Base-by-base conservation (phyloP, 1,140 invertebrate genomes). In the Apis mellifera region DNA sequence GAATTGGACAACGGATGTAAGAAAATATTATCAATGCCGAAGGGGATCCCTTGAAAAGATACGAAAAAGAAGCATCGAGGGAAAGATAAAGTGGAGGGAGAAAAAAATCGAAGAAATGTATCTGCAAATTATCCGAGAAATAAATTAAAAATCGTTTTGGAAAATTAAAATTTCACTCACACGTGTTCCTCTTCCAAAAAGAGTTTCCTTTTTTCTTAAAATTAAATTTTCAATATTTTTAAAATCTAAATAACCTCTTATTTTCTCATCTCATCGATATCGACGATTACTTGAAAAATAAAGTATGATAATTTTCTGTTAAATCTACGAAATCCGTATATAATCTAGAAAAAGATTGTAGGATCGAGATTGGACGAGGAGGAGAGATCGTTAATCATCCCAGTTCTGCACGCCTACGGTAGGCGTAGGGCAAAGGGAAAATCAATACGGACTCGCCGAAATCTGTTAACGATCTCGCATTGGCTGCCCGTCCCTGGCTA, bases 401-500 rank as follows among this genome's bases (percentile, higher is more conserved):
- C 15, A 48, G 2, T 15, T 1, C 48, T 21, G n/a, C n/a, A 32
- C 32, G 32, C 32, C 32, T 32, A 32, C 68, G 9, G 23, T 66
- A 12, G 48, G 5, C 17, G 48, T 70, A 54, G 50, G 50, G 50
- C 50, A 5, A 70, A 26, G 9, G 50, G 1, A 66, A 66, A 52
- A 76, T 76, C 74, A 66, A 77, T 66, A 66, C 62, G 50, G 11
- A 66, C 50, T 54, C 26, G 1, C 9, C 3, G 74, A 77, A 77
- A 66, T 77, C 50, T 55, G 62, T 77, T 77, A 77, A 23, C 52
- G 54, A 77, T 55, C 62, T 73, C 55, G 21, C 17, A 26, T 12
- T 42, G 62, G 26, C 62, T 54, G 1, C 26, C 26, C 4, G 52
- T 66, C 54, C 62, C 15, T 21, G n/a, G 23, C 54, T 52, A 50